These are phyloP conservation scores for Poecilobothrus nobilitatus DNA, from an alignment of 2,888 invertebrate genomes.

Conservation along the genomic window DNA sequence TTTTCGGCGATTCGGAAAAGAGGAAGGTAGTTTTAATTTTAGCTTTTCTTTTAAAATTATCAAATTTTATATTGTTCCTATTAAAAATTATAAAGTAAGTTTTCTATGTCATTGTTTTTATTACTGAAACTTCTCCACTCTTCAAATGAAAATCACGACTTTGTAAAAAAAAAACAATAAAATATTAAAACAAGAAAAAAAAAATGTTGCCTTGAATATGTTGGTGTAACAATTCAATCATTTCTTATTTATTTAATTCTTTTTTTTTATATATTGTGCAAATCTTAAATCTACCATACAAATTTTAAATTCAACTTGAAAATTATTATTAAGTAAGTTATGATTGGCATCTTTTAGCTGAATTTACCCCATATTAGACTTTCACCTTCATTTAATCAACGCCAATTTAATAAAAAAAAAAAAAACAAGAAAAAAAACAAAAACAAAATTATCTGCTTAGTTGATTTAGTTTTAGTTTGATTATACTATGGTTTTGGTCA, in stretches of 20 bases:
- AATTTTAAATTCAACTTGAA: neutral
- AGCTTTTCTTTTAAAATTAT: too few relatives aligned
- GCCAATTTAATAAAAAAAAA: neutral
- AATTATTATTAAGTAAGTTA: neutral
- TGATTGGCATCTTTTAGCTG: neutral
- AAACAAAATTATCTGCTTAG: neutral
- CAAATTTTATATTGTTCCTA: too few relatives aligned
- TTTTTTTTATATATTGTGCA: neutral
- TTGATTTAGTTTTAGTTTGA: neutral
- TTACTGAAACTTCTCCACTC: too few relatives aligned
- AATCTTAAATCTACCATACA: neutral
- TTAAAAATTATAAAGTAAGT: too few relatives aligned
- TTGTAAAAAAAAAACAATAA: too few relatives aligned
- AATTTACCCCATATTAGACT: neutral
- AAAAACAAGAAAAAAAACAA: too few relatives aligned
- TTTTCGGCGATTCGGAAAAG: too few relatives aligned
- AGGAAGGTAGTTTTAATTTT: too few relatives aligned
- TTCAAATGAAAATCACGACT: too few relatives aligned
- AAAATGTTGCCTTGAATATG: too few relatives aligned
- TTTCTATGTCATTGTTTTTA: too few relatives aligned
- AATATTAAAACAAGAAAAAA: too few relatives aligned
- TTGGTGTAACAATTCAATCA: neutral
- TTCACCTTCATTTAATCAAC: constrained; percentile 4
- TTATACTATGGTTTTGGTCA: neutral
- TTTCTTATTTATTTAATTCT: neutral